Conservation (phyloP, 2,113 vertebrate genomes). For the Notothenia coriiceps region DNA sequence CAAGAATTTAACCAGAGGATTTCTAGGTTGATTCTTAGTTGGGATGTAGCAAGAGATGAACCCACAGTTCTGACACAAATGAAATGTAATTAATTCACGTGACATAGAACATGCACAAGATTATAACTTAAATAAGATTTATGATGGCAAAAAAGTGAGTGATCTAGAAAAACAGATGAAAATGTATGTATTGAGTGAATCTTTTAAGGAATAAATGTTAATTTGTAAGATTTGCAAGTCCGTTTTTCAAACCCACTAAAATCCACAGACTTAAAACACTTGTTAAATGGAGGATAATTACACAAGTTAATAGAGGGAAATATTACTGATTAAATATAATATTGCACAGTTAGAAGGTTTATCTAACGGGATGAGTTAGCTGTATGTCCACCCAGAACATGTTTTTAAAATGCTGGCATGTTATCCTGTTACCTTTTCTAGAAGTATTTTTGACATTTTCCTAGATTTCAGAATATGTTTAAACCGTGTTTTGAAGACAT, state of each 20-base stretch:
- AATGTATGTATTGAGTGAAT: background rate
- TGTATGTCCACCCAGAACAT: slow-evolving; percentile 44
- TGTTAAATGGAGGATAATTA: slow-evolving; percentile 25
- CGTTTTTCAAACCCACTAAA: background rate
- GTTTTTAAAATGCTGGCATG: slow-evolving; percentile 8
- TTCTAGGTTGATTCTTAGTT: background rate
- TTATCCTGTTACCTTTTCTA: background rate
- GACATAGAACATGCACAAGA: background rate
- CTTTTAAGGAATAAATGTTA: slow-evolving; percentile 1
- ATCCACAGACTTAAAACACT: slow-evolving; percentile 25
- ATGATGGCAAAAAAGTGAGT: background rate
- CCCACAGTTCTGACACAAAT: background rate
- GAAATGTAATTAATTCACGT: background rate
- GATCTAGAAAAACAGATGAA: background rate
- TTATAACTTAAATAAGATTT: background rate
- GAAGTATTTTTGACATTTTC: background rate
- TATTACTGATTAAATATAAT: slow-evolving; percentile 10
- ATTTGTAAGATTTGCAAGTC: background rate
- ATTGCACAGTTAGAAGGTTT: background rate
- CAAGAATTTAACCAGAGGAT: background rate
- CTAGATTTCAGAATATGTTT: no score
- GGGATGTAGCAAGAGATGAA: background rate
- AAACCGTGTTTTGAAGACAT: background rate
- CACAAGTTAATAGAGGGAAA: slow-evolving; percentile 14
- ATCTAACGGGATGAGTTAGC: slow-evolving; percentile 32